Conservation (phyloP, 2,888 invertebrate species). For the Bruchidius siliquastri region DNA sequence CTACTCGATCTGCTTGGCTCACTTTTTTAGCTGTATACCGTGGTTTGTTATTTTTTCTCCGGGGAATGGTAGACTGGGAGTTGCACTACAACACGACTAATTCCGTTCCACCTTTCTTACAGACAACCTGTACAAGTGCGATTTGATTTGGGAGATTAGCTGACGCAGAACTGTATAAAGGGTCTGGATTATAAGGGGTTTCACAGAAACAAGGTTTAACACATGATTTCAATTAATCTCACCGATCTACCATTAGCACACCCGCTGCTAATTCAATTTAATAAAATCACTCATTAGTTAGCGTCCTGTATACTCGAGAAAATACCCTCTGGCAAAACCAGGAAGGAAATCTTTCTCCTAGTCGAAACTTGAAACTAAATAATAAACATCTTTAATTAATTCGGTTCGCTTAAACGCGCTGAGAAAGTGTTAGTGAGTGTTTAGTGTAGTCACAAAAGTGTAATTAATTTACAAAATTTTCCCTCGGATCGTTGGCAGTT, state of each 20-base stretch:
- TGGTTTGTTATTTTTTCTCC: too few species aligned
- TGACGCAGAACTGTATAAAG: too few species aligned
- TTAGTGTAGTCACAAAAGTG: not conserved
- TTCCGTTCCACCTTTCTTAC: too few species aligned
- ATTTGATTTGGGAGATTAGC: too few species aligned
- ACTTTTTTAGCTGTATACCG: too few species aligned
- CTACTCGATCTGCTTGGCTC: too few species aligned
- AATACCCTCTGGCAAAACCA: not conserved
- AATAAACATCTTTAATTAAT: not conserved
- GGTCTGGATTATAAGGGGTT: too few species aligned
- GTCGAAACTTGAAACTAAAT: not conserved
- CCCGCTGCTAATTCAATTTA: not conserved
- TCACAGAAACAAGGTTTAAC: not conserved
- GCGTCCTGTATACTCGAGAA: not conserved
- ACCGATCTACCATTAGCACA: not conserved
- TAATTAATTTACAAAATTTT: not conserved
- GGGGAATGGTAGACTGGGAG: too few species aligned
- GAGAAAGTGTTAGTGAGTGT: not conserved
- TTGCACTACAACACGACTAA: too few species aligned
- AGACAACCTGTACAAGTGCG: too few species aligned
- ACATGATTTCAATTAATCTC: not conserved
- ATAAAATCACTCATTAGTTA: not conserved
- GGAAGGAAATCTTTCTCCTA: not conserved
- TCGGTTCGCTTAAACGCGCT: not conserved
- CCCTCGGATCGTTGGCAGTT: not conserved